Base-by-base conservation (phyloP, 2,888 invertebrate genomes). In the Lottia gigantea region DNA sequence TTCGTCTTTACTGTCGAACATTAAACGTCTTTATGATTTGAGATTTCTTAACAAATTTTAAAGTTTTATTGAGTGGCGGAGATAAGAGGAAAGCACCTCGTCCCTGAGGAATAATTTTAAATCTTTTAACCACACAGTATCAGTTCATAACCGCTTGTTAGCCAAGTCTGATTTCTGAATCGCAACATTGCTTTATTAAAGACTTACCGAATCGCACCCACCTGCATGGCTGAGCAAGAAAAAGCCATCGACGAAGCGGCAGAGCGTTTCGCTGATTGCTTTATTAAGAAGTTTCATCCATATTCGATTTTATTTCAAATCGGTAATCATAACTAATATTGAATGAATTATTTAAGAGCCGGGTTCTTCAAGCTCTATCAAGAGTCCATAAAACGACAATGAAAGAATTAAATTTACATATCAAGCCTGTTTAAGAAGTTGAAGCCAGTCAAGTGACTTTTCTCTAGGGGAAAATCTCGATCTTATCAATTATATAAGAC, bases 261-360 rank as follows among this genome's bases (percentile, higher is more conserved):
- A 55, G 55, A 40, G 40, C 40, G 40, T 40, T 40, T 40, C 40
- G 40, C 40, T 55, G 55, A 55, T 23, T 23, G 23, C 19, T 23
- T 14, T 55, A 55, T 55, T 23, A 55, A 12, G 12, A 55, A 55
- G 19, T 55, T 23, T 55, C 55, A 55, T 55, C 55, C 55, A 23
- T 55, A 23, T 19, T 55, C 23, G 55, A 55, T 55, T 55, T 55
- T 23, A 55, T 55, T 55, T 55, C 14, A 55, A 55, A 55, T 55
- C 55, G 19, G 19, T 23, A 55, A 23, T 55, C 55, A 55, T 55
- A 55, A 11, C 55, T 55, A 23, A 55, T 55, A 55, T 55, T 23
- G 11, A 55, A 55, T 55, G 19, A 2, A 55, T 55, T 23, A 23
- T 23, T 55, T 19, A 23, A 55, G 23, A 55, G 23, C 55, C 14